Evolutionary conservation across 2,797 vertebrate species (phyloP).

Genomic region (Falco concolor): DNA sequence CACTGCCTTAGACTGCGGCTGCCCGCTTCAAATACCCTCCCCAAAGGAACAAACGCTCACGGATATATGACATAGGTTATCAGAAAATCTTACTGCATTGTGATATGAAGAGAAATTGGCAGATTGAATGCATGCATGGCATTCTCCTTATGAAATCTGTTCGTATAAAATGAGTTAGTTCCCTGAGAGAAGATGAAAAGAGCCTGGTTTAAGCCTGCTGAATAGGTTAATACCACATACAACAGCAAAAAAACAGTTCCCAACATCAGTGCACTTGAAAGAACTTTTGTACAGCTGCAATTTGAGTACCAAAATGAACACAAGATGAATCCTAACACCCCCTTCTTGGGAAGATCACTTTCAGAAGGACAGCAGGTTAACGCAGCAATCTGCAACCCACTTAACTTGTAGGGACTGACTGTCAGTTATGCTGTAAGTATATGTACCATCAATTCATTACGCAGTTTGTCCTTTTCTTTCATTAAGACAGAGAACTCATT

Average conservation of each 20-base stretch:
- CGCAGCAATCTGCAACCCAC: background rate
- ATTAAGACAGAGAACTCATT: accelerated
- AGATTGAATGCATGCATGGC: accelerated
- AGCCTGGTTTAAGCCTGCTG: background rate
- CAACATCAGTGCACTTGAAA: accelerated
- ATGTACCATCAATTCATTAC: accelerated
- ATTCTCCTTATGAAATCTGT: background rate
- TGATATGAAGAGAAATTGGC: background rate
- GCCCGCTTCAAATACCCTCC: background rate
- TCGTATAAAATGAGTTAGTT: background rate
- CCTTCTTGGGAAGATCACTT: background rate
- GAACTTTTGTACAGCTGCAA: background rate
- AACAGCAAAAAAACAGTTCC: background rate
- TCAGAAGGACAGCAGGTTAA: background rate
- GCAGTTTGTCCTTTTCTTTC: background rate
- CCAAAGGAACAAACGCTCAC: background rate
- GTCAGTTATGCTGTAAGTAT: accelerated
- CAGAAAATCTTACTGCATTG: background rate
- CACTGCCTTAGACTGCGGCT: background rate
- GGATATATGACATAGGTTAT: background rate
- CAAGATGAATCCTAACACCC: accelerated
- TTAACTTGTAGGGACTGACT: accelerated
- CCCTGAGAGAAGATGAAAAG: background rate
- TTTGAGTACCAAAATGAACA: accelerated
- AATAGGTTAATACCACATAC: background rate